Evolutionary conservation across 2,888 invertebrate species (phyloP).

Genomic region (Morpho deidamia): DNA sequence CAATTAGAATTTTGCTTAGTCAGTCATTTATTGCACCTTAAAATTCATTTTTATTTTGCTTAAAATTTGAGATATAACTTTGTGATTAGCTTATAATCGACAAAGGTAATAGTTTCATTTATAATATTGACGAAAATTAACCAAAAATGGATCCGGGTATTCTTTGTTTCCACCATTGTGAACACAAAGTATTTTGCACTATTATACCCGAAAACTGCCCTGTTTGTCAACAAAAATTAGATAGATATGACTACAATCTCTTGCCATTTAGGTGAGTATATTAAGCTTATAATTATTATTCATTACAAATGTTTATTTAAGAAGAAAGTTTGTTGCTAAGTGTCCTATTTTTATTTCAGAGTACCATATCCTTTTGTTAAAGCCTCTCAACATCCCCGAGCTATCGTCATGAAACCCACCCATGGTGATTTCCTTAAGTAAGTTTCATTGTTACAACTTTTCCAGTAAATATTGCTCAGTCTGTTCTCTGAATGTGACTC

Average conservation of each 20-base stretch:
- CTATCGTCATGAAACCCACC: constrained; percentile 92
- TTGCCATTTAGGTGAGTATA: constrained; percentile 84
- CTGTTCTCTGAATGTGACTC: constrained; percentile 27
- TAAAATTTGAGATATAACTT: constrained; percentile 27
- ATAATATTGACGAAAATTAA: constrained; percentile 36
- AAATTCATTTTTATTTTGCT: constrained; percentile 33
- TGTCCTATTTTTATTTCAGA: constrained; percentile 66
- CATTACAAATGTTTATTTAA: not conserved
- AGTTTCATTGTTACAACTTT: constrained; percentile 41
- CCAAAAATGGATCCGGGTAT: constrained; percentile 85
- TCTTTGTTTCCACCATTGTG: constrained; percentile 94
- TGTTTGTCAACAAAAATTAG: constrained; percentile 80
- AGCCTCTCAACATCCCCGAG: constrained; percentile 88
- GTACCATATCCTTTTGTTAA: constrained; percentile 92
- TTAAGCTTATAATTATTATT: not conserved
- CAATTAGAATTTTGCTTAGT: constrained; percentile 48
- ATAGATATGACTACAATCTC: constrained; percentile 81
- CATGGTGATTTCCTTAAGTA: constrained; percentile 92
- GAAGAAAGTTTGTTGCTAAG: constrained; percentile 50
- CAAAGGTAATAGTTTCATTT: constrained; percentile 41
- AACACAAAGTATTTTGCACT: constrained; percentile 89
- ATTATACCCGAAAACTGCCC: constrained; percentile 88
- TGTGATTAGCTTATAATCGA: constrained; percentile 10
- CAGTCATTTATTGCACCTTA: constrained; percentile 35
- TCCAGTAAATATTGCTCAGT: constrained; percentile 3